These are phyloP conservation scores for Calosoma granatense DNA, from an alignment of 1,140 invertebrate genomes.

Conservation along the genomic window DNA sequence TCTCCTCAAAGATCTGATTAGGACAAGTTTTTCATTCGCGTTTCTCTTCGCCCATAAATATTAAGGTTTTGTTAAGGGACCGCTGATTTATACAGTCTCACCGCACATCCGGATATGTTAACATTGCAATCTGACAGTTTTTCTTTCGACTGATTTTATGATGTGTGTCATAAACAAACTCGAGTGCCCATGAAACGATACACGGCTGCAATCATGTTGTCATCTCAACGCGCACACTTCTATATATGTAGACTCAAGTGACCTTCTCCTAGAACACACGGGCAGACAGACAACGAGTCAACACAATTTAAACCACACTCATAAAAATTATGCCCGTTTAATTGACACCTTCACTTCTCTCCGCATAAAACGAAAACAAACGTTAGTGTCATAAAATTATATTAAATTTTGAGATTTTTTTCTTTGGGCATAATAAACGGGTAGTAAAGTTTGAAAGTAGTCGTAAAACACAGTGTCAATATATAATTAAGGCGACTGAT, in stretches of 20 bases:
- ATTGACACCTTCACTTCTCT: neutral
- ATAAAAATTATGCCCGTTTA: neutral
- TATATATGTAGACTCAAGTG: no score
- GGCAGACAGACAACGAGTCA: no score
- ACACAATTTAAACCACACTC: neutral
- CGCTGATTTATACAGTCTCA: neutral
- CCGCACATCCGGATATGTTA: neutral
- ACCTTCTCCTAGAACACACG: no score
- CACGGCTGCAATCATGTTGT: neutral
- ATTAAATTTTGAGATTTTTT: neutral
- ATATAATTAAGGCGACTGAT: neutral
- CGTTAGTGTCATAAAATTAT: neutral
- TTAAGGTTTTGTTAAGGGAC: neutral
- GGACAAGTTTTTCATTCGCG: slow-evolving; percentile 4
- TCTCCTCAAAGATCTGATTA: neutral
- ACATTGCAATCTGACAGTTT: slow-evolving; percentile 9
- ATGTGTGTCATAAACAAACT: slow-evolving; percentile 1
- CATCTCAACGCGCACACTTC: neutral
- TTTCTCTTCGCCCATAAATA: neutral
- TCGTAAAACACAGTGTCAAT: neutral
- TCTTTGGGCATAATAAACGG: neutral
- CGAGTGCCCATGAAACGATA: neutral
- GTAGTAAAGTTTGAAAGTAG: neutral
- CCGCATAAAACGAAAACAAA: neutral
- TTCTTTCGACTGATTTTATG: slow-evolving; percentile 1